phyloP scores from a whole-genome alignment of 2,888 invertebrate genomes.

The Copidosoma aretas region DNA sequence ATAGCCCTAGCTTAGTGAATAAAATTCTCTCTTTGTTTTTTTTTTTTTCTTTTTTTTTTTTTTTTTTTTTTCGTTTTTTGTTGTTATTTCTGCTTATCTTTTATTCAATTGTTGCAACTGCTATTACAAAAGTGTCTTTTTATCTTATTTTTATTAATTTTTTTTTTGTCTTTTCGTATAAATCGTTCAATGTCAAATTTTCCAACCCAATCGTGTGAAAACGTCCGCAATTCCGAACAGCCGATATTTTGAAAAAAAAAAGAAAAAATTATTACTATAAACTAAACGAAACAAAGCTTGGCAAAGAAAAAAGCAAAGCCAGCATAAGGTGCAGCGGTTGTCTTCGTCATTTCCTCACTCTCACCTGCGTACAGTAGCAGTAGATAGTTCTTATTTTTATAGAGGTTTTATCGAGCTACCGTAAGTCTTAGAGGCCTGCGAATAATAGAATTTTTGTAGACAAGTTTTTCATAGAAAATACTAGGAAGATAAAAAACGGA shows the following conservation, averaged over 20 bases:
- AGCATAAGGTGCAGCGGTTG: constrained; percentile 10
- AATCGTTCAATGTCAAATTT: constrained; percentile 2
- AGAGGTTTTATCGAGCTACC: constrained; percentile 51
- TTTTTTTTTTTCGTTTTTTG: too few species aligned
- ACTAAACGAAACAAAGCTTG: not conserved
- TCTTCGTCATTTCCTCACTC: constrained; percentile 38
- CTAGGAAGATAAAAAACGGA: constrained; percentile 28
- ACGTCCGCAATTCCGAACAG: constrained; percentile 9
- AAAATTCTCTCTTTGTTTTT: not conserved
- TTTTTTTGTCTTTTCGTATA: not conserved
- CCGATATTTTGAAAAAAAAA: constrained; percentile 17
- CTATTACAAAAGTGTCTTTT: constrained; percentile 36
- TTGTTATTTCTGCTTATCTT: constrained; percentile 11
- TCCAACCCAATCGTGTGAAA: constrained; percentile 18
- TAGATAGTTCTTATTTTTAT: constrained; percentile 52
- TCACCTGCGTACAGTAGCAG: constrained; percentile 39
- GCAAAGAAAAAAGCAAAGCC: too few species aligned
- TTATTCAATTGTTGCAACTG: constrained; percentile 34
- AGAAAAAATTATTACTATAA: constrained; percentile 1
- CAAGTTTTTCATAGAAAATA: constrained; percentile 41
- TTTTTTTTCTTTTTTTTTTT: too few species aligned
- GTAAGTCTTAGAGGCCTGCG: constrained; percentile 63
- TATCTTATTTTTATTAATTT: constrained; percentile 17
- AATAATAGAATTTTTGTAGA: constrained; percentile 44
- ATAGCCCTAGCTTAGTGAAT: too few species aligned